Evolutionary conservation across 2,113 vertebrate species (phyloP).

Genomic region (Eulemur rufifrons): DNA sequence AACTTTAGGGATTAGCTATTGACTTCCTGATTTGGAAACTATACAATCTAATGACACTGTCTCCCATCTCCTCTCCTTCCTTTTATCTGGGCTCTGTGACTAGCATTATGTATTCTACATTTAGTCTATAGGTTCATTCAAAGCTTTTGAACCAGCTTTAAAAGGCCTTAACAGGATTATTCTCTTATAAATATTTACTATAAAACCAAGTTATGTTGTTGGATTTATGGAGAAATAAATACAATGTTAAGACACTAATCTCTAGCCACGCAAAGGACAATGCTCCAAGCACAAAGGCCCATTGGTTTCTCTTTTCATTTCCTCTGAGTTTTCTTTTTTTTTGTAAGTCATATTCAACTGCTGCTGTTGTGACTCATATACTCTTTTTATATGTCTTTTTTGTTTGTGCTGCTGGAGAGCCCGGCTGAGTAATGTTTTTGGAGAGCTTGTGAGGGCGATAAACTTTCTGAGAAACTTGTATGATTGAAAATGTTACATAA

Average conservation of each 20-base stretch:
- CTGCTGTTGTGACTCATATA: background rate
- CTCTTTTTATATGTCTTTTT: background rate
- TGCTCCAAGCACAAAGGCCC: background rate
- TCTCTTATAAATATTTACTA: background rate
- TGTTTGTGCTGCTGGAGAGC: background rate
- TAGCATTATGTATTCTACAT: background rate
- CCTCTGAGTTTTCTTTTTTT: background rate
- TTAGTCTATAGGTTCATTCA: background rate
- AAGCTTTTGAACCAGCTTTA: background rate
- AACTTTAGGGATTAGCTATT: background rate
- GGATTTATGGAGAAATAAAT: background rate
- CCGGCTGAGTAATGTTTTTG: background rate
- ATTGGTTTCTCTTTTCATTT: background rate
- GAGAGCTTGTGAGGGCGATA: background rate
- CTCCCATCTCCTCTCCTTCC: background rate
- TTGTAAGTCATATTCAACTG: background rate
- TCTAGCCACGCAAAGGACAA: background rate
- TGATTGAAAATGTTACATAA: background rate
- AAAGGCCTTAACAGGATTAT: background rate
- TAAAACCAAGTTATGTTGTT: conserved; percentile 21
- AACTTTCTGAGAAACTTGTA: background rate
- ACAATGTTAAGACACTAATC: background rate
- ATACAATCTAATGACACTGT: background rate
- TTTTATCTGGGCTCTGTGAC: background rate
- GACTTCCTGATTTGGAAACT: background rate